A percentile compares a stretch with the other conserved stretches of the same genome.
Evolutionary conservation across 1,140 invertebrate genomes (phyloP).

Genomic region (Nasonia giraulti): DNA sequence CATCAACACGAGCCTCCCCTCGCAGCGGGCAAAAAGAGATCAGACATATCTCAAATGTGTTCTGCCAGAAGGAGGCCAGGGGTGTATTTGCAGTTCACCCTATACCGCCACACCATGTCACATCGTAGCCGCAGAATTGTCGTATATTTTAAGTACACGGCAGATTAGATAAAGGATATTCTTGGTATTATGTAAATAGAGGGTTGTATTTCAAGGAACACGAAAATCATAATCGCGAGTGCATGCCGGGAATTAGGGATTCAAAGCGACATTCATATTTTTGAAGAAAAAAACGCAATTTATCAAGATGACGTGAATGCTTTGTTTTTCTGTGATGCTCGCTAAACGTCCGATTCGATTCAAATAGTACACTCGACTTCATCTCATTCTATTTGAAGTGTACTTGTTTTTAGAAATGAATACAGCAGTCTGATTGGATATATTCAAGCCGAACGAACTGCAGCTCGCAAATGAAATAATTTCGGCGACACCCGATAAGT

Average conservation of each 20-base stretch:
- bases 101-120: not conserved
- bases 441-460: not conserved
- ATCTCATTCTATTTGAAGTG: too few relatives aligned
- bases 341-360: too few relatives aligned
- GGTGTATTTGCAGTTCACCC: not conserved
- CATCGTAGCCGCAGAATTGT: not conserved
- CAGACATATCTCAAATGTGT: not conserved
- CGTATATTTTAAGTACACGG: not conserved
- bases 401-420: not conserved
- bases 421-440: not conserved
- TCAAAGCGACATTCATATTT: not conserved
- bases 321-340: too few relatives aligned
- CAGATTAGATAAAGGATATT: constrained; percentile 17
- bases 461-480: not conserved
- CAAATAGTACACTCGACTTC: not conserved
- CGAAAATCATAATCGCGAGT: not conserved
- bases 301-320: too few relatives aligned
- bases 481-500: not conserved
- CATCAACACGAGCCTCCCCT: too few relatives aligned
- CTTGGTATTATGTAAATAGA: constrained; percentile 11
- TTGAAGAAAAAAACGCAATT: too few relatives aligned
- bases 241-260: not conserved
- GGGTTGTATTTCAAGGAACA: not conserved
- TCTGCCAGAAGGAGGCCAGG: constrained; percentile 4
- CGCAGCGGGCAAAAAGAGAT: not conserved